A percentile compares a stretch with the other conserved stretches of the same genome.
Conservation (phyloP, 2,888 invertebrate genomes). For the Plebejus melissa region DNA sequence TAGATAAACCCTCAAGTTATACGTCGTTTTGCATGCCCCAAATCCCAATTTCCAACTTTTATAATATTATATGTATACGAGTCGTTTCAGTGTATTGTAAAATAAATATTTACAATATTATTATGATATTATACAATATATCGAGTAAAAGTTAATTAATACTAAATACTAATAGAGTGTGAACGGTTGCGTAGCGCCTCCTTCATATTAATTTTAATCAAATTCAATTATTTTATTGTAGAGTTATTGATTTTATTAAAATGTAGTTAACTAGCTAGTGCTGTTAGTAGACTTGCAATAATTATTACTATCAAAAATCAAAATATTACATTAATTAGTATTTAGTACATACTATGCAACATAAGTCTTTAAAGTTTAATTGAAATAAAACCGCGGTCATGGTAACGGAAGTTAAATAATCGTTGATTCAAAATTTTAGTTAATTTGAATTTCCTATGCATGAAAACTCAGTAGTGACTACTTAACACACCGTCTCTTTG, state of each 20-base stretch:
- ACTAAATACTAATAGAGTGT: not conserved
- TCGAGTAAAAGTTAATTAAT: not conserved
- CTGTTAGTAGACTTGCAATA: not conserved
- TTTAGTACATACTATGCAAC: no score
- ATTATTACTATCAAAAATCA: no score
- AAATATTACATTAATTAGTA: no score
- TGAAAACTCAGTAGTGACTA: no score
- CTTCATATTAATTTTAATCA: not conserved
- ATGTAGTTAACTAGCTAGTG: not conserved
- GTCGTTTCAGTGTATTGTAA: not conserved
- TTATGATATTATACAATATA: not conserved
- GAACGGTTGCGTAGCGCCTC: slow-evolving; percentile 7
- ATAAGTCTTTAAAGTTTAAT: no score
- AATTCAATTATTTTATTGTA: not conserved
- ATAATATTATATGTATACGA: not conserved
- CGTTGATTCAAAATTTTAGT: no score
- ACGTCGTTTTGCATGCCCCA: no score
- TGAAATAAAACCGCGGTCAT: no score
- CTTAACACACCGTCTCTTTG: not conserved
- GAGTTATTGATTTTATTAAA: not conserved
- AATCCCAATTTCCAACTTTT: not conserved
- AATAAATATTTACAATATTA: not conserved
- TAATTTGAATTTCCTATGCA: no score
- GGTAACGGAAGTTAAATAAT: no score
- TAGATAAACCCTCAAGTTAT: no score